Percentiles rank a stretch among this genome's conserved stretches.
phyloP scores from a whole-genome alignment of 2,113 vertebrate species.

The Malurus melanocephalus region DNA sequence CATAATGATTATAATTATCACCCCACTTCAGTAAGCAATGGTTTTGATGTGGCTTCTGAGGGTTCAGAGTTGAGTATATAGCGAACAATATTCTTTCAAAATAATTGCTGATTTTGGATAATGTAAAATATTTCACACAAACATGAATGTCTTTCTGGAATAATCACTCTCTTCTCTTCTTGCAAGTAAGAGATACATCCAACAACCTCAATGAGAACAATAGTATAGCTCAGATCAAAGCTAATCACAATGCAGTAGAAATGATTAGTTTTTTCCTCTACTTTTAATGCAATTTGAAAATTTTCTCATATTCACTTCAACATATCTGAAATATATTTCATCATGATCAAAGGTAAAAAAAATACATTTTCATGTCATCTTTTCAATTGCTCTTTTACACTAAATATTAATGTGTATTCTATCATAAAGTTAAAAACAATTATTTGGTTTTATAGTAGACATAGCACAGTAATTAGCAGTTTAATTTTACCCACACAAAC shows the following conservation, averaged over 20 bases:
- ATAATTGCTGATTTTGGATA: slow-evolving; percentile 22
- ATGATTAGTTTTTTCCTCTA: not conserved
- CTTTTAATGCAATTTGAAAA: not conserved
- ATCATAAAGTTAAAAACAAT: not conserved
- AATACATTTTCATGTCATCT: not conserved
- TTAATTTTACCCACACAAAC: not conserved
- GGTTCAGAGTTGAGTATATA: not conserved
- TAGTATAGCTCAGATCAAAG: not conserved
- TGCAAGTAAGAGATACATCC: not conserved
- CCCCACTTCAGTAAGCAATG: not conserved
- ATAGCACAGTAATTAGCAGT: not conserved
- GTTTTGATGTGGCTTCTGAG: slow-evolving; percentile 38
- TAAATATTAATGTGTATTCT: not conserved
- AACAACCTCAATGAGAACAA: not conserved
- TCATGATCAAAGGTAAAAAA: not conserved
- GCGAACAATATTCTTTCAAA: not conserved
- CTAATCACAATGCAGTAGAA: not conserved
- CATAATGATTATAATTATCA: slow-evolving; percentile 32
- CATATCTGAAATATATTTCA: not conserved
- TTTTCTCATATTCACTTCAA: not conserved
- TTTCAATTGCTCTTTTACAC: not conserved
- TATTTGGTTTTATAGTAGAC: not conserved
- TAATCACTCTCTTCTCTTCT: not conserved
- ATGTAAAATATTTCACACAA: not conserved
- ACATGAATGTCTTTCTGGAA: not conserved